Conservation (phyloP, 2,797 vertebrate genomes). For the Sebastes cheni region DNA sequence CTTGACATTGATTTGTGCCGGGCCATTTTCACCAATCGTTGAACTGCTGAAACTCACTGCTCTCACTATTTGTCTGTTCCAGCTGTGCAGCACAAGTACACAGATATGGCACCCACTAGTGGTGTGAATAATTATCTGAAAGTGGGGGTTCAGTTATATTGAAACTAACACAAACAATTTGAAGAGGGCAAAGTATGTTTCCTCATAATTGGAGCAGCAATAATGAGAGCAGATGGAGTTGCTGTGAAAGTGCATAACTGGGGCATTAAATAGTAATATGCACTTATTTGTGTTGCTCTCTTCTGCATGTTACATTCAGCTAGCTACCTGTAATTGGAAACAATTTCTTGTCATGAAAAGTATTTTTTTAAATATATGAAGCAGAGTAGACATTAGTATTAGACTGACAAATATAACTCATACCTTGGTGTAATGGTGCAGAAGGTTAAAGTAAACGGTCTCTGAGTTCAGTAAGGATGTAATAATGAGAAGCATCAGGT, state of each 20-base stretch:
- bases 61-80: not conserved
- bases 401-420: not conserved
- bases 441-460: not conserved
- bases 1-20: not conserved
- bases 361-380: not conserved
- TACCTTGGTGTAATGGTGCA: not conserved
- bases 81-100: not conserved
- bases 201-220: not conserved
- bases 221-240: not conserved
- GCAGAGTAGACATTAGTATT: not conserved
- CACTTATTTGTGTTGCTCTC: not conserved
- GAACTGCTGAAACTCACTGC: not conserved
- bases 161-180: not conserved
- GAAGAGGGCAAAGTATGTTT: not conserved
- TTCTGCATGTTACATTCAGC: not conserved
- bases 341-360: not conserved
- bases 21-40: not conserved
- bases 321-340: not conserved
- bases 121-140: slow-evolving; percentile 10
- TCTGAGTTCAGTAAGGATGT: slow-evolving; percentile 15
- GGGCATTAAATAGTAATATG: not conserved
- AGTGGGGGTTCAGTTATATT: not conserved
- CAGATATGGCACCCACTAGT: slow-evolving; percentile 55
- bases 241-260: not conserved
- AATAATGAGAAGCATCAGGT: slow-evolving; percentile 27